Evolutionary conservation across 2,888 invertebrate species (phyloP).

Genomic region (Agonopterix heracliana): DNA sequence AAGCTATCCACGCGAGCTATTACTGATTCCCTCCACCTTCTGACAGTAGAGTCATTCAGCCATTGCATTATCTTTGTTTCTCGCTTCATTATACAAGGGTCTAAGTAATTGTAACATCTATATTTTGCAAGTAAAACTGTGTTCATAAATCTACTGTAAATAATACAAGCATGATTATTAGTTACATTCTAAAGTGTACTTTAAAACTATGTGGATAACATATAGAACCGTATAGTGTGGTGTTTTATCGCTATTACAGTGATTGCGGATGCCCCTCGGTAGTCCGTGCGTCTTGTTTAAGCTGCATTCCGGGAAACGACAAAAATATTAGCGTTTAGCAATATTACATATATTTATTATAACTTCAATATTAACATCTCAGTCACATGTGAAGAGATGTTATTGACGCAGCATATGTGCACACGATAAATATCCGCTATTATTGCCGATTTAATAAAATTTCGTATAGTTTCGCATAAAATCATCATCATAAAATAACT

Average conservation of each 20-base stretch:
- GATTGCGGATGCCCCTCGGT: constrained; percentile 32
- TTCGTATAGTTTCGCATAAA: constrained; percentile 2
- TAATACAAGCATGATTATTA: constrained; percentile 1
- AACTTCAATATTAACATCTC: background rate
- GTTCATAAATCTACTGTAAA: too few relatives aligned
- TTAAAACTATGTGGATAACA: constrained; percentile 19
- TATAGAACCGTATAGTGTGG: constrained; percentile 25
- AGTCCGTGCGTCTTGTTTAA: constrained; percentile 50
- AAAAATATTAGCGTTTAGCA: constrained; percentile 32
- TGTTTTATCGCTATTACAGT: constrained; percentile 29
- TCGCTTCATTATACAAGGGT: background rate
- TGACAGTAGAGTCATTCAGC: background rate
- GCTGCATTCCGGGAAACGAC: constrained; percentile 64
- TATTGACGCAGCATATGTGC: background rate
- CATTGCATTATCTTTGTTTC: background rate
- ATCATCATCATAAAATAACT: too few relatives aligned
- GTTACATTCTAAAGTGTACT: background rate
- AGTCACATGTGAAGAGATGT: background rate
- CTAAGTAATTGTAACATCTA: background rate
- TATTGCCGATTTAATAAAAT: background rate
- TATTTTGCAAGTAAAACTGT: background rate
- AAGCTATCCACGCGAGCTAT: constrained; percentile 3
- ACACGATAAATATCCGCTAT: background rate
- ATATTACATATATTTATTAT: background rate
- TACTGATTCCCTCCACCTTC: constrained; percentile 8